Evolutionary conservation across 2,113 vertebrate genomes (phyloP), one percentile per base, ranked within the genome.

Genomic region (Hemichromis elongatus): DNA sequence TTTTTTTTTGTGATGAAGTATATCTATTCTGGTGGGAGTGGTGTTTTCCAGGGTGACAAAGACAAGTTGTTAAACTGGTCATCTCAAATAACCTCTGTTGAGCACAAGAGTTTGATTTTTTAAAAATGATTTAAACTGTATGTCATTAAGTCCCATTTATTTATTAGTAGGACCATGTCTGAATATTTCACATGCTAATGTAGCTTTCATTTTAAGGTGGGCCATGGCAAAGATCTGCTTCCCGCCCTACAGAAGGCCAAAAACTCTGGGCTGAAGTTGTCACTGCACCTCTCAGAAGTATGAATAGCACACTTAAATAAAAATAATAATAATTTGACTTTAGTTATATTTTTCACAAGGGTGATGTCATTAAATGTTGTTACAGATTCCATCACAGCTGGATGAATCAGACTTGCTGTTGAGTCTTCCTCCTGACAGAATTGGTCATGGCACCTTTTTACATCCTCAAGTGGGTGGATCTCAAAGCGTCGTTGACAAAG

Each of bases 281-380:
- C 98, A 0, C 87, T 99, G 86, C 98, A 99, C 89, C 96, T 99
- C 83, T 97, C 97, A 83, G 98, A 99, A 96, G 99, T 99, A 96
- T 88, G 86, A 53, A 3, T 7, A n/a, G 9, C 3, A 50, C 42
- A 18, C 12, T 26, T 40, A 50, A 28, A 18, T 14, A 18, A 6
- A 18, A 8, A 4, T 16, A 7, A 3, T 33, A 33, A 11, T 13
- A 13, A 37, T 40, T 21, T 37, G 7, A 21, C 7, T 61, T 73
- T n/a, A 4, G 7, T 28, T n/a, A 37, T 19, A 13, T 47, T 57
- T 30, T 73, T n/a, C 19, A 8, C 4, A 21, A 37, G 4, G 40
- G 3, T 4, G 2, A 26, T 57, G 21, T 85, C 57, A 12, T 55
- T 24, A 66, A 83, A 66, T 18, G 3, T 68, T 90, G 42, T 92